Base-by-base conservation (phyloP, 2,888 invertebrate species). In the Trilocha varians region DNA sequence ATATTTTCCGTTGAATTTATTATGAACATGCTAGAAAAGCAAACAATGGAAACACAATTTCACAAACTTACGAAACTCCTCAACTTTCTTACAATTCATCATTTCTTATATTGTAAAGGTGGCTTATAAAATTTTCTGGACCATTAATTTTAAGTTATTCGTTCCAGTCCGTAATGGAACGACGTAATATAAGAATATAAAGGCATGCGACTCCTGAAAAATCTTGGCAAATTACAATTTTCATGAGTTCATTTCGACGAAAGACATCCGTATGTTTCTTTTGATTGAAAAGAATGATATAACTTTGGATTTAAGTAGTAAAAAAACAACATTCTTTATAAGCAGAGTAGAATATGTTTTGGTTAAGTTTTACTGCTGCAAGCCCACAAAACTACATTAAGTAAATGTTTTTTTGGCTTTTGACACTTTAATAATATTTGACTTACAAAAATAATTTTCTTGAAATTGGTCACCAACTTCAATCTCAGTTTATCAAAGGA, bases 11-110 rank as follows among this genome's bases (percentile, higher is more conserved):
- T 25, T 25, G 6, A 25, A 25, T 11, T 25, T 25, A 25, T 9
- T 11, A 25, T 25, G 8, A 6, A 25, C 25, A 25, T 25, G 25
- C 25, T 11, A 18, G n/a, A n/a, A n/a, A n/a, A n/a, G n/a, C n/a
- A n/a, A n/a, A 3, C 4, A 2, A 25, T 25, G 11, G 25, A 64
- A 61, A 52, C 55, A 55, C 57, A 61, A 71, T 72, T 68, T 72
- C 70, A 65, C 63, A 57, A 75, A 77, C 61, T 76, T 73, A 55
- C 62, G 65, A 62, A 72, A 69, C 68, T 71, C 71, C 62, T 56
- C 55, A 76, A 78, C 63, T 77, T 76, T 64, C 49, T 46, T 55
- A 56, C 72, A 65, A 77, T 78, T 78, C 70, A 78, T 75, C 72
- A 75, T 70, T 62, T 56, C 65, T 62, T 69, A 59, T 64, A 67